Evolutionary conservation across 2,888 invertebrate species (phyloP), one percentile per base, ranked within the genome.

Genomic region (Stratiomys singularior): DNA sequence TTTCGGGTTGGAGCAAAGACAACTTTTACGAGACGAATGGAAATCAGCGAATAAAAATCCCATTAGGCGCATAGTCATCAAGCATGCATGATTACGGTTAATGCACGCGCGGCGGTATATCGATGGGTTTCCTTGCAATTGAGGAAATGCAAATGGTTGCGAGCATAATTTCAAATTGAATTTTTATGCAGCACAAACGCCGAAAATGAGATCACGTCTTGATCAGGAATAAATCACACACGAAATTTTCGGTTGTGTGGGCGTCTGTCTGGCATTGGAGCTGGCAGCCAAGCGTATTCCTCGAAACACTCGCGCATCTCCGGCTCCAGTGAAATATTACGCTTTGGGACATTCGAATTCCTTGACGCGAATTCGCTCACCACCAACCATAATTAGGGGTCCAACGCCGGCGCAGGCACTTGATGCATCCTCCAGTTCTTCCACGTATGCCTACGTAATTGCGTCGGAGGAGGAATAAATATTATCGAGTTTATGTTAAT

Each of bases 271-370:
- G 79, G 77, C 71, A 76, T 77, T 76, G 37, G 37, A 37, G 37
- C 37, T 37, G 37, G 37, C 37, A 37, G 27, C 37, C 64, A 72
- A n/a, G 23, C 37, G 28, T 74, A 30, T 69, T 69, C 46, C 47
- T 60, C 18, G 28, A 52, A 52, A 71, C 13, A 7, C n/a, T 47
- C 18, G n/a, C 13, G 13, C 27, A 15, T 25, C 21, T 5, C 47
- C 21, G 23, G 67, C 37, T 18, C 15, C 28, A 56, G 56, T 18
- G n/a, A 30, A 18, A 74, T 58, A 77, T 71, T 77, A 77, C 77
- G 77, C 79, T 79, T 76, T 79, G 77, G 79, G 79, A 79, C 79
- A 79, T 79, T 79, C 77, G 77, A 76, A 79, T 79, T 77, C 77
- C 58, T 79, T 76, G 47, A 74, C 76, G 79, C 77, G 76, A 76